A percentile compares a stretch with the other conserved stretches of the same genome.
These are phyloP conservation scores for Girardinichthys multiradiatus DNA, from an alignment of 2,113 vertebrate genomes.

Conservation along the genomic window DNA sequence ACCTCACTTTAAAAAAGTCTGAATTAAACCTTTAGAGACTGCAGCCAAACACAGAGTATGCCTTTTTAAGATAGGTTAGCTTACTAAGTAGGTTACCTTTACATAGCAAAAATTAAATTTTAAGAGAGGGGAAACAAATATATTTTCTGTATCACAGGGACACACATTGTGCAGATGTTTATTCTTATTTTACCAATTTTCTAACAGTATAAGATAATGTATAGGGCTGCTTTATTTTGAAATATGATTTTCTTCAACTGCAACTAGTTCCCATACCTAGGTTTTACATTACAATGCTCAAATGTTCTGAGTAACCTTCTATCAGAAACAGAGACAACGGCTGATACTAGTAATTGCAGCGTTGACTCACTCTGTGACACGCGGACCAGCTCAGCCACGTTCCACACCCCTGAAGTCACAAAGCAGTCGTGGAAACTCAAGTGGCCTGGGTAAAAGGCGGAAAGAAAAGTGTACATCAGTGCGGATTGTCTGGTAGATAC, in stretches of 20 bases:
- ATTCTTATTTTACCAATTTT: background rate
- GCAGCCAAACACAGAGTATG: too few species aligned
- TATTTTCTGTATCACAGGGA: too few species aligned
- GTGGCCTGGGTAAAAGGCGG: conserved; percentile 81
- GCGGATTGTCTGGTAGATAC: background rate
- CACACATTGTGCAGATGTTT: background rate
- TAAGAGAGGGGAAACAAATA: too few species aligned
- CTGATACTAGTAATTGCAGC: conserved; percentile 24
- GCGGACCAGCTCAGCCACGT: conserved; percentile 93
- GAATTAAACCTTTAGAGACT: background rate
- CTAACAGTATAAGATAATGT: background rate
- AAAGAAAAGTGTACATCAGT: conserved; percentile 1
- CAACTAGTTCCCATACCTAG: background rate
- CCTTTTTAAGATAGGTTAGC: too few species aligned
- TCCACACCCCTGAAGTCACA: conserved; percentile 97
- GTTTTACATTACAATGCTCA: background rate
- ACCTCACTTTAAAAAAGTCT: too few species aligned
- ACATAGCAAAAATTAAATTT: too few species aligned
- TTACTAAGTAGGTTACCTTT: too few species aligned
- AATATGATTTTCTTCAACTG: background rate
- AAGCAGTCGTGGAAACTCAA: conserved; percentile 98
- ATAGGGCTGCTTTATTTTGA: background rate
- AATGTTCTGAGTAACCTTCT: too few species aligned
- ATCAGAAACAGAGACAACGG: conserved; percentile 8
- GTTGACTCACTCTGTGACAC: conserved; percentile 92